Evolutionary conservation across 2,888 invertebrate genomes (phyloP).

Genomic region (Punctoribates punctum): DNA sequence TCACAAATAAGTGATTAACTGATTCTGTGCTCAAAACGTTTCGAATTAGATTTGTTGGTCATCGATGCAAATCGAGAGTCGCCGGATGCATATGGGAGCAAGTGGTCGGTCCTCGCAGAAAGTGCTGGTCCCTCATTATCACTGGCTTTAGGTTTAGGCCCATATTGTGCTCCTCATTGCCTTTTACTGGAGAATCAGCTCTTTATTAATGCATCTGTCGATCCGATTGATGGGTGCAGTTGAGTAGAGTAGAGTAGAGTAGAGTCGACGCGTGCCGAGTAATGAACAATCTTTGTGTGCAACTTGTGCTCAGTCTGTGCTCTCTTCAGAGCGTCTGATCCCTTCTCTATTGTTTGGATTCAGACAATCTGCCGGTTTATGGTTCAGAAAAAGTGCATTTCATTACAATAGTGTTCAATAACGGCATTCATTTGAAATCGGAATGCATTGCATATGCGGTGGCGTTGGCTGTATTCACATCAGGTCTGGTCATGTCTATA

Average conservation of each 20-base stretch:
- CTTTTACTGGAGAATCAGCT: background rate
- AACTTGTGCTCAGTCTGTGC: conserved; percentile 10
- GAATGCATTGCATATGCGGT: conserved; percentile 30
- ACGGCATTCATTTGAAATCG: conserved; percentile 21
- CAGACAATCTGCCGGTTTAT: conserved; percentile 31
- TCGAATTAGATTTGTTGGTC: conserved; percentile 22
- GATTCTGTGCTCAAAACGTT: background rate
- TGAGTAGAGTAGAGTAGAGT: background rate
- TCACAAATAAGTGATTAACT: conserved; percentile 17
- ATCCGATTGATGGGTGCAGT: conserved; percentile 22
- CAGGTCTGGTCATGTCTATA: conserved; percentile 9
- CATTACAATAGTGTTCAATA: conserved; percentile 32
- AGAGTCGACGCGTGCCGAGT: background rate
- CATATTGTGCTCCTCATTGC: conserved; percentile 3
- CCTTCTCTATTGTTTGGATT: conserved; percentile 28
- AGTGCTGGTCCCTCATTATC: background rate
- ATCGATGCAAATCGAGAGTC: conserved; percentile 3
- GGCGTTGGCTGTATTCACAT: conserved; percentile 16
- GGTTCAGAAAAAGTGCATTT: conserved; percentile 23
- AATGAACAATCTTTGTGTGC: conserved; percentile 28
- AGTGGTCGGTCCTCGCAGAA: background rate
- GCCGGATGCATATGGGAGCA: conserved; percentile 32
- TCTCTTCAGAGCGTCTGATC: background rate
- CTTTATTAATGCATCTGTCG: conserved; percentile 28
- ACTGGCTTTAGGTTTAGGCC: background rate